Percentiles rank a stretch among this genome's conserved stretches.
phyloP scores from a whole-genome alignment of 2,797 vertebrate genomes.

The Uromys caudimaculatus region DNA sequence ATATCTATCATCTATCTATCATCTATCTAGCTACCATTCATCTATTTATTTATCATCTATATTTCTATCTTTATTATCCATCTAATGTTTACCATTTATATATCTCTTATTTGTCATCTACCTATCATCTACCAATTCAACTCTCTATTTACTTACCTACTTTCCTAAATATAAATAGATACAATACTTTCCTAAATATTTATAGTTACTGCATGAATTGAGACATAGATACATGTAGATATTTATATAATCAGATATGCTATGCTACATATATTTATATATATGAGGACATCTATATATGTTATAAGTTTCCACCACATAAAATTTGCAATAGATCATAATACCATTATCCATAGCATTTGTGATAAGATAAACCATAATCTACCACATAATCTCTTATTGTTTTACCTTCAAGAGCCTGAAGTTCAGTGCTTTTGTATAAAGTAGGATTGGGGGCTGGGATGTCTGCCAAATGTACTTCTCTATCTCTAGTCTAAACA shows the following conservation, averaged over 20 bases:
- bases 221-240: background rate
- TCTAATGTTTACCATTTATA: background rate
- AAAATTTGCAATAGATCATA: background rate
- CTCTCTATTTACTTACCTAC: background rate
- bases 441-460: background rate
- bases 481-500: slow-evolving; percentile 27
- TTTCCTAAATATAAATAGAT: background rate
- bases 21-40: background rate
- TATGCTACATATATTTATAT: background rate
- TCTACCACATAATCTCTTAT: background rate
- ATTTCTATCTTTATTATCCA: background rate
- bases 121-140: background rate
- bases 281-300: background rate
- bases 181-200: background rate
- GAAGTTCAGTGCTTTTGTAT: background rate
- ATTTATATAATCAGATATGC: background rate
- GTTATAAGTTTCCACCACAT: background rate
- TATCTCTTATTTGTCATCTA: background rate
- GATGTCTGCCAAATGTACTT: background rate
- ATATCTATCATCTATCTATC: background rate
- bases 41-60: background rate
- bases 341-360: background rate
- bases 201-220: background rate
- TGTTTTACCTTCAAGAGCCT: background rate
- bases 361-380: slow-evolving; percentile 5